Base-by-base conservation (phyloP, 2,888 invertebrate species). In the Luffia ferchaultella region DNA sequence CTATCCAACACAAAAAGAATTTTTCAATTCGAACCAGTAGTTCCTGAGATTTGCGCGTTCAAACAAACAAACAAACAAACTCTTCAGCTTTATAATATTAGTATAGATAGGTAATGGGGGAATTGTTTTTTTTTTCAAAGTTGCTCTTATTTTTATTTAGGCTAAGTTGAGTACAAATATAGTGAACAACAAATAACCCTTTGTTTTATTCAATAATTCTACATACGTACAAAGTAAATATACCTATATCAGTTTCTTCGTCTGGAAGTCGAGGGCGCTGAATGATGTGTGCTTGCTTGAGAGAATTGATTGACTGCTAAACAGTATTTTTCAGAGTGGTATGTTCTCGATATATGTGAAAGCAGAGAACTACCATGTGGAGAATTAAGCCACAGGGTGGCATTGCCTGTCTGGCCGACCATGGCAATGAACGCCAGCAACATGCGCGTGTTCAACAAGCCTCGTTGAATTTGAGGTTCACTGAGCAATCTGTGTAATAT, bases 261-360 rank as follows among this genome's bases (percentile, higher is more conserved):
- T 2, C 70, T 61, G 0, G 79, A 79, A 7, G 79, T 77, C 0
- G 78, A 78, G 1, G 80, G 76, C 7, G 58, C 7, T 0, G 54
- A 53, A 0, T 63, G 58, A 1, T 58, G 62, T 1, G 57, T 58
- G 1, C 56, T 54, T 19, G 66, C 64, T n/a, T 70, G 67, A 0
- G 82, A 82, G 54, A 82, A 83, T 64, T 83, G 83, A 52, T 83
- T 82, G 9, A 82, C 82, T 20, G 82, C 83, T 1, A 79, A 59
- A 45, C 83, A 83, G 50, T 83, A 83, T 59, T 83, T 83, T 60
- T 83, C 83, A 0, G 83, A 76, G 54, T 83, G 83, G 51, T 83
- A 83, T 0, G 83, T 83, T 48, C 83, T 67, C 0, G 82, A 80
- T 51, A 83, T 83, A 52, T 83, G 83, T 0, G 80, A 76, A 1